phyloP scores from a whole-genome alignment of 2,888 invertebrate species.

The Schrankia costaestrigalis region DNA sequence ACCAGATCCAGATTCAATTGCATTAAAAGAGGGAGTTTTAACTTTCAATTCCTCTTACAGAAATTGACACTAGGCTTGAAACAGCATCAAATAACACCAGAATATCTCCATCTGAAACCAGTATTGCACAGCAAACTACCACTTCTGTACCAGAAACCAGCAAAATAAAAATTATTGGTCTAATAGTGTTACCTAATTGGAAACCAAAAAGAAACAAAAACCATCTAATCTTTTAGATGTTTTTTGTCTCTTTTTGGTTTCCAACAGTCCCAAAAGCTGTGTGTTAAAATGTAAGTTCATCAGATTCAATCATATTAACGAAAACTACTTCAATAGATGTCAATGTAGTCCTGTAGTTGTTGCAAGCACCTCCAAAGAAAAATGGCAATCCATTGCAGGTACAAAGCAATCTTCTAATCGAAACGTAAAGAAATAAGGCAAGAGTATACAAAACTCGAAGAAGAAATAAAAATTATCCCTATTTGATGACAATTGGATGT shows the following conservation, averaged over 20 bases:
- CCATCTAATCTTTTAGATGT: no score
- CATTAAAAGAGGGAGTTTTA: constrained; percentile 3
- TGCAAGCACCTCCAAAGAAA: no score
- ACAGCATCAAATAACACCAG: constrained; percentile 1
- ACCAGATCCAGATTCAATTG: constrained; percentile 7
- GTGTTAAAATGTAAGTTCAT: constrained; percentile 2
- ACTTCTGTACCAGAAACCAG: not conserved
- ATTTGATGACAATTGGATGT: not conserved
- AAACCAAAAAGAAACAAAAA: constrained; percentile 8
- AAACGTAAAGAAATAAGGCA: not conserved
- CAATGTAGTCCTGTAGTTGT: not conserved
- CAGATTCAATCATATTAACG: not conserved
- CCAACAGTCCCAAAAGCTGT: constrained; percentile 10
- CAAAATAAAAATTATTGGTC: constrained; percentile 7
- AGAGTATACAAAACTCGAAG: not conserved
- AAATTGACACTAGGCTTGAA: constrained; percentile 2
- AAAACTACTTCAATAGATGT: not conserved
- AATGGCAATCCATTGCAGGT: not conserved
- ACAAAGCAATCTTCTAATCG: not conserved
- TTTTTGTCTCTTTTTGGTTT: no score
- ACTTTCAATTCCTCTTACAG: not conserved
- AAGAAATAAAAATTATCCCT: not conserved
- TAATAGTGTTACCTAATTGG: constrained; percentile 9
- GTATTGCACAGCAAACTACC: no score
- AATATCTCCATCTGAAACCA: constrained; percentile 3